Evolutionary conservation across 2,888 invertebrate species (phyloP).

Genomic region (Chrysopilus asiliformis): DNA sequence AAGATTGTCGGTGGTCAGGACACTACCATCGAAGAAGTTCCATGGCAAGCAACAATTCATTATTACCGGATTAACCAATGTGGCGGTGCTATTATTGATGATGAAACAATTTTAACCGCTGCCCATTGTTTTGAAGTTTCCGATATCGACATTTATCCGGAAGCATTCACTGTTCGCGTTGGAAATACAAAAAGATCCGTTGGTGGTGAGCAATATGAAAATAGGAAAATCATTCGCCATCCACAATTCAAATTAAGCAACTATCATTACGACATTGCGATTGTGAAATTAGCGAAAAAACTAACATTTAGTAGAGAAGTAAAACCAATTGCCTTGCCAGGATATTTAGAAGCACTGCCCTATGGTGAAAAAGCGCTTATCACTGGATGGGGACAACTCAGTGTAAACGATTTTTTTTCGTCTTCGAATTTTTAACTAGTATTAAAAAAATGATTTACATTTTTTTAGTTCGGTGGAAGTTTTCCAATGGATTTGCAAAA

Average conservation of each 20-base stretch:
- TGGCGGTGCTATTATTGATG: conserved; percentile 39
- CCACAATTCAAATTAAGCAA: conserved; percentile 30
- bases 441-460: neutral
- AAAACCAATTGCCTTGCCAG: conserved; percentile 30
- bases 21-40: conserved; percentile 9
- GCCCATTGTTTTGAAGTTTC: conserved; percentile 37
- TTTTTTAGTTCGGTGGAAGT: conserved; percentile 4
- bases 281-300: conserved; percentile 36
- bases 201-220: conserved; percentile 27
- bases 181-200: conserved; percentile 35
- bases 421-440: neutral
- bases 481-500: conserved; percentile 9
- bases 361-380: conserved; percentile 6
- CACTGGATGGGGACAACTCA: conserved; percentile 11
- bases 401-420: conserved; percentile 2
- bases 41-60: conserved; percentile 10
- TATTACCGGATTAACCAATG: conserved; percentile 35
- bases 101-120: conserved; percentile 39
- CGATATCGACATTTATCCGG: neutral
- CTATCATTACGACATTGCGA: conserved; percentile 39
- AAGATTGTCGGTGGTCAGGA: conserved; percentile 13
- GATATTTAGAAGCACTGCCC: conserved; percentile 12
- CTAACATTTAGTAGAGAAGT: conserved; percentile 31
- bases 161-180: conserved; percentile 29
- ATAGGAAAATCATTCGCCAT: conserved; percentile 35